Conservation (phyloP, 37 sponge, comb jelly and placozoan genomes). For the Hexactinellida sp. region DNA sequence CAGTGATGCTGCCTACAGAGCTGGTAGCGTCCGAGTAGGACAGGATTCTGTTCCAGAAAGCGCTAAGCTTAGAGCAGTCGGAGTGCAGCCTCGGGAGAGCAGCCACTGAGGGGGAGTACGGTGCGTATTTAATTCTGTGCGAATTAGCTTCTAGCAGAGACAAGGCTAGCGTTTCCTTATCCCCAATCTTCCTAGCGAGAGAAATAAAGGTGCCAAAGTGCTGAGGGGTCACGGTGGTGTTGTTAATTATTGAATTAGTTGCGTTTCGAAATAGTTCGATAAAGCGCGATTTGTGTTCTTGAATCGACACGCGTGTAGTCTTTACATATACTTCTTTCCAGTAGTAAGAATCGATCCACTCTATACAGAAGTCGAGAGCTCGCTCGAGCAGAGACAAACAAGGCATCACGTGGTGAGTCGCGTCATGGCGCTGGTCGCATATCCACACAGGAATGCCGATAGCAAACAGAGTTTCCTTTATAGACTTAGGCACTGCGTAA, state of each 20-base stretch:
- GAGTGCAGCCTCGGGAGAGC: background rate
- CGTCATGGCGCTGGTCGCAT: background rate
- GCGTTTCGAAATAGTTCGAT: background rate
- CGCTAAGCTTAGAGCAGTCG: background rate
- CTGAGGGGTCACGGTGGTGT: background rate
- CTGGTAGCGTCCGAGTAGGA: background rate
- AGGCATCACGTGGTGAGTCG: background rate
- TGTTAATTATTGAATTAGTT: background rate
- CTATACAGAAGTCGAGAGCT: background rate
- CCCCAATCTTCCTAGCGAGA: background rate
- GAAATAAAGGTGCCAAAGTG: background rate
- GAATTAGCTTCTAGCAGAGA: background rate
- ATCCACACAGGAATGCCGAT: conserved; percentile 3
- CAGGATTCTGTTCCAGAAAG: background rate
- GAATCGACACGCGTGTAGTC: background rate
- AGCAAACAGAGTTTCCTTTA: background rate
- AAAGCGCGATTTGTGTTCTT: background rate
- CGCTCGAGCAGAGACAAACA: background rate
- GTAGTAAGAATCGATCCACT: background rate
- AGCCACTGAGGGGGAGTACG: background rate
- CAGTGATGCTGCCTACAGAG: background rate
- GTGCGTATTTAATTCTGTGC: background rate
- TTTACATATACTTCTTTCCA: background rate
- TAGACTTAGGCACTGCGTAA: background rate
- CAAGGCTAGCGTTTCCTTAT: background rate